Conservation (phyloP, 2,113 vertebrate genomes). For the Sebastes schlegelii region DNA sequence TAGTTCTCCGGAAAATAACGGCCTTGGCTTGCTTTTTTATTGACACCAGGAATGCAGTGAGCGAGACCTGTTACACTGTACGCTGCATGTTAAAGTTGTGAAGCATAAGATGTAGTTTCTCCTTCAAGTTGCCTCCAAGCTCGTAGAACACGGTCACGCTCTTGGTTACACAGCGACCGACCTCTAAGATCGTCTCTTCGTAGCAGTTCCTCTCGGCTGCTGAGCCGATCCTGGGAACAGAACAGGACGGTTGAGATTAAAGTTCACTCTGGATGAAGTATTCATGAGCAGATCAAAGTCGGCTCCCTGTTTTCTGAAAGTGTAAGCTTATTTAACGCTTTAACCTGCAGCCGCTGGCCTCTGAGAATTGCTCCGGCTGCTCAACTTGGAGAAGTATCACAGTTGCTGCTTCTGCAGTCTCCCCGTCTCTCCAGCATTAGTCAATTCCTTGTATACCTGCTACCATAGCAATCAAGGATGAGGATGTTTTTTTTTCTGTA, state of each 20-base stretch:
- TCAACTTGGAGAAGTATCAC: constrained; percentile 23
- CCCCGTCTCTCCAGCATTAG: constrained; percentile 19
- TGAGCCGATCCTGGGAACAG: constrained; percentile 51
- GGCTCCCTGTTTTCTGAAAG: constrained; percentile 36
- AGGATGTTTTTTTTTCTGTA: constrained; percentile 32
- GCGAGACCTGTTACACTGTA: not conserved
- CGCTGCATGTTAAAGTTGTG: not conserved
- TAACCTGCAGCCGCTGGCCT: constrained; percentile 41
- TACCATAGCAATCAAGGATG: constrained; percentile 50
- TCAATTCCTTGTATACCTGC: constrained; percentile 48
- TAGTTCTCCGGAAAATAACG: constrained; percentile 31
- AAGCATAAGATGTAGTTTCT: constrained; percentile 10
- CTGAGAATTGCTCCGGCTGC: constrained; percentile 3
- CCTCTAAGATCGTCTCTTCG: constrained; percentile 37
- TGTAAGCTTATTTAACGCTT: constrained; percentile 66
- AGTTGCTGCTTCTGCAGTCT: constrained; percentile 4
- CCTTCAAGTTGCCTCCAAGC: constrained; percentile 14
- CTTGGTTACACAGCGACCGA: constrained; percentile 9
- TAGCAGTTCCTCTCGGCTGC: constrained; percentile 27
- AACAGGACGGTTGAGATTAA: constrained; percentile 54
- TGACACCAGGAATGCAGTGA: constrained; percentile 25
- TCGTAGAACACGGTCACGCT: not conserved
- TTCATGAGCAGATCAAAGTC: constrained; percentile 72
- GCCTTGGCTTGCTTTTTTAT: constrained; percentile 28
- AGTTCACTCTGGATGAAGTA: constrained; percentile 63